Conservation (phyloP, 2,797 vertebrate species). For the Fistularia commersonii region DNA sequence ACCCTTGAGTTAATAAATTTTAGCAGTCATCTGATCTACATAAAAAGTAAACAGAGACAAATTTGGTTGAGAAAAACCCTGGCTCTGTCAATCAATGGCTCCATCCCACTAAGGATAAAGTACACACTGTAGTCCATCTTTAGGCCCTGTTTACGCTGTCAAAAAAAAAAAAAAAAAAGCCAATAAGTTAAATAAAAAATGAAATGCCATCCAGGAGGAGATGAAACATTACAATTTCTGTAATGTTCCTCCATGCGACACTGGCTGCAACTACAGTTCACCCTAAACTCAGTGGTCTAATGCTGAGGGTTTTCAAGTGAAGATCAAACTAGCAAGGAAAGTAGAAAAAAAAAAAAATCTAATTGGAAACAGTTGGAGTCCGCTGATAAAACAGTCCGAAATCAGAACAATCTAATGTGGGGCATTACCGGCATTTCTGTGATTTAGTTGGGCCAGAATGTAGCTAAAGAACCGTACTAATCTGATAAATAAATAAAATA, state of each 20-base stretch:
- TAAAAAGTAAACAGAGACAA: slow-evolving; percentile 23
- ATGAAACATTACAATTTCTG: too few relatives aligned
- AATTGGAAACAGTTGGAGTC: slow-evolving; percentile 15
- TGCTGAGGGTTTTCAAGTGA: slow-evolving; percentile 6
- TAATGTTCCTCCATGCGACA: too few relatives aligned
- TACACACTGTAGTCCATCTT: neutral
- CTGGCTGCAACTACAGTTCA: too few relatives aligned
- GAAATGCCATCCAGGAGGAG: too few relatives aligned
- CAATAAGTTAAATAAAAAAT: too few relatives aligned
- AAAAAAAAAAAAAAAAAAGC: too few relatives aligned
- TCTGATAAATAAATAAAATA: slow-evolving; percentile 42
- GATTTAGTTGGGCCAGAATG: slow-evolving; percentile 21
- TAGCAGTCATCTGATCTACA: slow-evolving; percentile 26
- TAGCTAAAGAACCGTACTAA: slow-evolving; percentile 27
- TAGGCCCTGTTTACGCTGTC: too few relatives aligned
- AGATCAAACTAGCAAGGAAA: slow-evolving; percentile 6
- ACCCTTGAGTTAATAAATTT: slow-evolving; percentile 25
- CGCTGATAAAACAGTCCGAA: slow-evolving; percentile 23
- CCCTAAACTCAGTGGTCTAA: too few relatives aligned
- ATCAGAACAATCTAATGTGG: slow-evolving; percentile 22
- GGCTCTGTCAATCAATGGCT: too few relatives aligned
- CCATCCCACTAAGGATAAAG: too few relatives aligned
- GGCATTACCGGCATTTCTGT: slow-evolving; percentile 23
- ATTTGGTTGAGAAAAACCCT: slow-evolving; percentile 1
- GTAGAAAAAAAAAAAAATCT: slow-evolving; percentile 15